A percentile compares a stretch with the other conserved stretches of the same genome.
These are phyloP conservation scores for Drosophila mimica DNA, from an alignment of 2,888 invertebrate species.

Conservation along the genomic window DNA sequence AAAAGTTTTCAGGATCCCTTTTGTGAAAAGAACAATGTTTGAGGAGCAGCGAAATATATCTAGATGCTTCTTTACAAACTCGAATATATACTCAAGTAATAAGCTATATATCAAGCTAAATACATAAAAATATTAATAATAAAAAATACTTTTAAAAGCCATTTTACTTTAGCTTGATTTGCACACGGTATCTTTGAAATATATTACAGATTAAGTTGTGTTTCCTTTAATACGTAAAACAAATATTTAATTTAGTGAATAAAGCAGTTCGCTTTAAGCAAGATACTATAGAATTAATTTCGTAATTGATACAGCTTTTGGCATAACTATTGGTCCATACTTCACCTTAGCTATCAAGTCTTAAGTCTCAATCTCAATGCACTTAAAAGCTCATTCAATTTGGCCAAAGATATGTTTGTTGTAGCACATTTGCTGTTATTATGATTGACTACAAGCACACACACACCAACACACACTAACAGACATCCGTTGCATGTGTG, in stretches of 20 bases:
- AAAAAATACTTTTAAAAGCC: not conserved
- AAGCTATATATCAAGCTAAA: not conserved
- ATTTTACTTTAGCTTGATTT: not conserved
- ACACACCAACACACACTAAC: slow-evolving; percentile 9
- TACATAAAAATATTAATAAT: not conserved
- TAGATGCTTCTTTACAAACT: not conserved
- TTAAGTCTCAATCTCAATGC: slow-evolving; percentile 61
- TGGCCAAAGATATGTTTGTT: slow-evolving; percentile 68
- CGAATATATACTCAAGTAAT: not conserved
- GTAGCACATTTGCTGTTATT: slow-evolving; percentile 70
- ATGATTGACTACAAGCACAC: slow-evolving; percentile 64
- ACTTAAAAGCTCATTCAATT: slow-evolving; percentile 79
- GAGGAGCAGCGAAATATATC: not conserved
- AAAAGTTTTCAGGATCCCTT: not conserved
- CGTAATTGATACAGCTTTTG: slow-evolving; percentile 45
- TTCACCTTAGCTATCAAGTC: slow-evolving; percentile 3
- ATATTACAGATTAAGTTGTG: not conserved
- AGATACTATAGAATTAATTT: slow-evolving; percentile 48
- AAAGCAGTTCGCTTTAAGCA: not conserved
- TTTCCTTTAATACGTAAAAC: not conserved
- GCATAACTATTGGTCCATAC: not conserved
- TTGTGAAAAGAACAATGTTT: not conserved
- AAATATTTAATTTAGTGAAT: not conserved
- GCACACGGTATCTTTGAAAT: not conserved
- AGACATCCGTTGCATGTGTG: slow-evolving; percentile 13